Base-by-base conservation (phyloP, 1,140 invertebrate genomes). In the Maniola jurtina region DNA sequence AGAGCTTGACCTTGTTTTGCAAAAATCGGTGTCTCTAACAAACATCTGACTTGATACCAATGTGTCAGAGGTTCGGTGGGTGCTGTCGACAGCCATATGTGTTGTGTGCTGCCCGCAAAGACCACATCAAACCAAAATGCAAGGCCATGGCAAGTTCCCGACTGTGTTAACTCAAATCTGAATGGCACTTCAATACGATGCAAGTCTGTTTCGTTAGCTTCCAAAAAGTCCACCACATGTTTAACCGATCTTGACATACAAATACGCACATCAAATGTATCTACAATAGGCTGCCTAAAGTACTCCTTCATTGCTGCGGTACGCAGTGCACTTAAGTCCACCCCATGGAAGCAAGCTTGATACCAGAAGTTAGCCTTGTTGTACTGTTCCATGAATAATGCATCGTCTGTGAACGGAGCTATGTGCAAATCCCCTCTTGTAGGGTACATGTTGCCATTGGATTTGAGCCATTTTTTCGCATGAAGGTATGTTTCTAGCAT, bases 41-140 rank as follows among this genome's bases (percentile, higher is more conserved):
- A 92, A 90, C 98, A 99, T 50, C 99, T 93, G 9, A 99, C 98
- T 94, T 99, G 98, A 91, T 99, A 99, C 99, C 99, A 99, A 91
- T 99, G 99, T 38, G 99, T 99, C 3, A 99, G 91, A n/a, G 98
- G 97, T 85, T 99, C 98, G 14, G 98, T 99, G 0, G 99, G 99
- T 7, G 98, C 95, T 16, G 99, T 99, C n/a, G 98, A 99, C 5
- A 99, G 90, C 98, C 98, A 99, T 58, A 99, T 95, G 62, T 97
- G 95, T 80, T 97, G 95, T 67, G 94, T 95, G 61, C 94, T 95
- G 34, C 99, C 99, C 58, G 97, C 94, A 92, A 99, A 99, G 56
- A 98, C 96, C n/a, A 99, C 99, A 92, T 99, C 99, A 91, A 99
- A 99, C 99, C 99, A 99, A 92, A 99, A 99, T 15, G 99, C 99